These are phyloP conservation scores for Halichondria panicea DNA, from an alignment of 37 sponge, comb jelly and placozoan genomes.

Conservation along the genomic window DNA sequence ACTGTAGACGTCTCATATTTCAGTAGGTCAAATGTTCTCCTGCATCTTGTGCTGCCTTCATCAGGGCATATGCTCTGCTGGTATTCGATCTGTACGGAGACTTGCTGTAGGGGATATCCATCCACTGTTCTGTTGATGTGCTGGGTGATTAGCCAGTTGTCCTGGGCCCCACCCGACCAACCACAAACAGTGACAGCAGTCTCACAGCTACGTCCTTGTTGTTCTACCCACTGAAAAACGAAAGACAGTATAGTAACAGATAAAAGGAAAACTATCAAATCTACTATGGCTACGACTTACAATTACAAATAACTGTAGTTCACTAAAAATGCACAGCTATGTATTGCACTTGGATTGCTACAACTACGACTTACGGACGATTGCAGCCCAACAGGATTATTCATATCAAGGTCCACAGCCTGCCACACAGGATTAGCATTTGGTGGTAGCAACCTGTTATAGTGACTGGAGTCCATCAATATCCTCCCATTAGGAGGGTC, in stretches of 20 bases:
- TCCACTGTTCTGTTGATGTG: slow-evolving; percentile 30
- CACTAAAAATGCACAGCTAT: no score
- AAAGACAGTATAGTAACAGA: not conserved
- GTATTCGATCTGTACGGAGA: slow-evolving; percentile 13
- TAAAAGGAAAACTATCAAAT: not conserved
- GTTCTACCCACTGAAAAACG: slow-evolving; percentile 19
- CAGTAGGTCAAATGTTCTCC: not conserved
- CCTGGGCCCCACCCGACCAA: not conserved
- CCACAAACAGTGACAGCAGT: slow-evolving; percentile 7
- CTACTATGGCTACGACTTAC: not conserved
- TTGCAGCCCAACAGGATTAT: not conserved
- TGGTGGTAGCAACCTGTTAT: not conserved
- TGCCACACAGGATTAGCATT: not conserved
- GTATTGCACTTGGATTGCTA: no score
- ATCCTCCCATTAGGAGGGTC: not conserved
- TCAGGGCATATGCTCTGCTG: slow-evolving; percentile 2
- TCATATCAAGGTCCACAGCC: slow-evolving; percentile 20
- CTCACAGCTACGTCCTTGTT: not conserved
- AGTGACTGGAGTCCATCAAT: slow-evolving; percentile 45
- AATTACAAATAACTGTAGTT: no score
- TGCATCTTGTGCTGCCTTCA: not conserved
- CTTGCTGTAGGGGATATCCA: slow-evolving; percentile 22
- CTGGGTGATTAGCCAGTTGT: slow-evolving; percentile 50
- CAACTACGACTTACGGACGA: not conserved
- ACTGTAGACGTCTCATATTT: slow-evolving; percentile 20